These are phyloP conservation scores for Dreissena rostriformis DNA, from an alignment of 1,140 invertebrate species.

Conservation along the genomic window DNA sequence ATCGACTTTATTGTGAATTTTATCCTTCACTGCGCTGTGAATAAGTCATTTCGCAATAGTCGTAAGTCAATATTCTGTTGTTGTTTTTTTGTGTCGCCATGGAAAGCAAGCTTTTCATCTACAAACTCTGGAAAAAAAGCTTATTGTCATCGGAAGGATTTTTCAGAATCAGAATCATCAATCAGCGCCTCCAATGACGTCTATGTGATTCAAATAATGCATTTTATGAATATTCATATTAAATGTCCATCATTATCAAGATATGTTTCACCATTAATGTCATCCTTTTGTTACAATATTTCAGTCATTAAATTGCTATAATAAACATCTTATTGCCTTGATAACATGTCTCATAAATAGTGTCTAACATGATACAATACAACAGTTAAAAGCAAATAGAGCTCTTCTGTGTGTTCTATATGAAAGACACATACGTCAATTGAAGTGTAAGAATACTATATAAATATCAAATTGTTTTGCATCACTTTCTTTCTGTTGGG, in stretches of 20 bases:
- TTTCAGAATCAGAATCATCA: conserved; percentile 53
- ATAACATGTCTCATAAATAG: no score
- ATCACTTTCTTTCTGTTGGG: no score
- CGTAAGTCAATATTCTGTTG: conserved; percentile 72
- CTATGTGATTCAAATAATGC: background rate
- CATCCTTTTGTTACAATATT: no score
- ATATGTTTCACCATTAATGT: background rate
- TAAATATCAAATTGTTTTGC: no score
- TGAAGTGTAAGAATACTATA: no score
- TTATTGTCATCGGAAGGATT: conserved; percentile 47
- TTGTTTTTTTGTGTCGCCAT: conserved; percentile 58
- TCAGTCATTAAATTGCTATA: no score
- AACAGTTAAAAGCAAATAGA: no score
- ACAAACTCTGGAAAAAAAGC: conserved; percentile 39
- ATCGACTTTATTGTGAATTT: conserved; percentile 80
- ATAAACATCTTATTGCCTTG: no score
- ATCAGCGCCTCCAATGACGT: background rate
- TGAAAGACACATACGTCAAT: no score
- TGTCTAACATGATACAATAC: no score
- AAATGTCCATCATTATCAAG: background rate
- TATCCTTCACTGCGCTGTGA: conserved; percentile 79
- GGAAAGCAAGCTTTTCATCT: conserved; percentile 34
- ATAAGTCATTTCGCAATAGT: conserved; percentile 78
- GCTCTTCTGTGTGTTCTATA: no score
- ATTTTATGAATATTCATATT: background rate